Conservation (phyloP, 2,888 invertebrate species). For the Nephrotoma flavescens region DNA sequence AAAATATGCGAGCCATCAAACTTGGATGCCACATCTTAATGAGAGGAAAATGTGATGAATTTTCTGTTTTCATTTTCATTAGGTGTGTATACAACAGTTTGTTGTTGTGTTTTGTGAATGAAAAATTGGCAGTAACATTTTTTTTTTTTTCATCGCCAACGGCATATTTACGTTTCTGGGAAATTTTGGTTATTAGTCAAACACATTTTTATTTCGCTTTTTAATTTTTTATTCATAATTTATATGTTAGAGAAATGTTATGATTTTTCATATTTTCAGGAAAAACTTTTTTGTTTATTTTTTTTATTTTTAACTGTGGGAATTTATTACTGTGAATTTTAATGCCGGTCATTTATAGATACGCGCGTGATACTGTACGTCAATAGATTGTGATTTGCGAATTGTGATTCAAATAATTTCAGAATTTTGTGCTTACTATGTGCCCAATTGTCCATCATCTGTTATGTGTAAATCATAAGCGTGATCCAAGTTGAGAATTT, state of each 20-base stretch:
- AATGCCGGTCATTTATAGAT: too few relatives aligned
- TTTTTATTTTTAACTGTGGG: not conserved
- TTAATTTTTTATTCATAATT: not conserved
- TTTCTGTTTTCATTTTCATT: not conserved
- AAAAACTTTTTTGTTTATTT: not conserved
- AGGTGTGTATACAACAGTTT: not conserved
- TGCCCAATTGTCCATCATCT: too few relatives aligned
- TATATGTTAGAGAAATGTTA: not conserved
- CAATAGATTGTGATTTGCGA: too few relatives aligned
- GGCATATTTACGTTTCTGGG: not conserved
- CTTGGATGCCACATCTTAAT: not conserved
- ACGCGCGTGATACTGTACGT: too few relatives aligned
- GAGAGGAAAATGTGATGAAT: not conserved
- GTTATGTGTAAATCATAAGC: too few relatives aligned
- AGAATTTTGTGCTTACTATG: too few relatives aligned
- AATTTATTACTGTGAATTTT: not conserved
- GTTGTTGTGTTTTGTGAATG: not conserved
- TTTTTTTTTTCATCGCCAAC: not conserved
- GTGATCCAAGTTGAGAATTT: too few relatives aligned
- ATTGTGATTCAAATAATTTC: too few relatives aligned
- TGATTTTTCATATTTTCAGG: not conserved
- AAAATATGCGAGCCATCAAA: not conserved
- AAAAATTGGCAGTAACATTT: not conserved
- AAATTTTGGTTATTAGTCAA: not conserved
- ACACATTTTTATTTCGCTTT: not conserved